Evolutionary conservation across 2,888 invertebrate species (phyloP).

Genomic region (Drosophila infuscata): DNA sequence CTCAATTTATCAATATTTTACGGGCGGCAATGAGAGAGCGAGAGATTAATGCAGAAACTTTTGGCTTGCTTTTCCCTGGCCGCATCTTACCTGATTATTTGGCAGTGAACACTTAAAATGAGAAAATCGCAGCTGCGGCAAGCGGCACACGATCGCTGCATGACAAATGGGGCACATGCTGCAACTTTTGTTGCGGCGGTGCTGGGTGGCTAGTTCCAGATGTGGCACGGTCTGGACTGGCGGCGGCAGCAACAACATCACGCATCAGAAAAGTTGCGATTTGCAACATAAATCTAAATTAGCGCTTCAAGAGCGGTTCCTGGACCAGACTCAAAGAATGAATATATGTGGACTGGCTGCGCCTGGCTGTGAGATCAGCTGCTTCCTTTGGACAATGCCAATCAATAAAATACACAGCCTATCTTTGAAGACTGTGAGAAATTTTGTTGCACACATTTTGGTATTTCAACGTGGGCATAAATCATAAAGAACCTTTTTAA

Average conservation of each 20-base stretch:
- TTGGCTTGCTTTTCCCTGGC: constrained; percentile 24
- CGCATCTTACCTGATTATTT: constrained; percentile 24
- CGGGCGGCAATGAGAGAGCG: constrained; percentile 12
- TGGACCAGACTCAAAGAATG: constrained; percentile 40
- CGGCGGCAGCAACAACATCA: constrained; percentile 64
- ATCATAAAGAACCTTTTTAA: constrained; percentile 77
- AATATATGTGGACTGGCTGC: constrained; percentile 11
- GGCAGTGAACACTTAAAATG: constrained; percentile 37
- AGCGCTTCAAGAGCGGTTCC: constrained; percentile 63
- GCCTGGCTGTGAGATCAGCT: constrained; percentile 6
- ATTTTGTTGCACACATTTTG: constrained; percentile 48
- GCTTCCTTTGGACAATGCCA: constrained; percentile 56
- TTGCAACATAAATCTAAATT: constrained; percentile 82
- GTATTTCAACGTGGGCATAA: constrained; percentile 73
- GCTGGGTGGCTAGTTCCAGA: constrained; percentile 37
- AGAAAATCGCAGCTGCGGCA: constrained; percentile 57
- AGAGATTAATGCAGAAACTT: constrained; percentile 48
- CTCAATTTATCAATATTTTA: constrained; percentile 73
- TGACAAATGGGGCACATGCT: constrained; percentile 76
- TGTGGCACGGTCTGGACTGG: constrained; percentile 32
- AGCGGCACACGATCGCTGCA: constrained; percentile 69
- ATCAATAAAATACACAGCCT: constrained; percentile 61
- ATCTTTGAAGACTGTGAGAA: constrained; percentile 66
- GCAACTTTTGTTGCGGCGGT: constrained; percentile 30
- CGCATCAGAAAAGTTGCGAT: constrained; percentile 75